A percentile compares a stretch with the other conserved stretches of the same genome.
These are phyloP conservation scores for Tribolium freemani DNA, from an alignment of 2,888 invertebrate species.

Conservation along the genomic window DNA sequence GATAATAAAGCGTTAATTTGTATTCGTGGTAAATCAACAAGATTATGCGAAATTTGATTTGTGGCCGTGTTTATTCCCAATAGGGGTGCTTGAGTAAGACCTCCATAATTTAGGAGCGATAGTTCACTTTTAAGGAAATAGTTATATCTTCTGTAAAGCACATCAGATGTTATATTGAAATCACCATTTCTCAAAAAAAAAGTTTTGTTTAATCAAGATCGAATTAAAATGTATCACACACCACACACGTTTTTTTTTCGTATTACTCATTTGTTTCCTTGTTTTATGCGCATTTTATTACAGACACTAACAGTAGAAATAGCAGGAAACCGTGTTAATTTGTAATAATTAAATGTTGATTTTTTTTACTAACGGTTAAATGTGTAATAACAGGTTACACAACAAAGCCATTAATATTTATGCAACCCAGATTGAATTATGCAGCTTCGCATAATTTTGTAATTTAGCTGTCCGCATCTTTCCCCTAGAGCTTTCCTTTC, in stretches of 20 bases:
- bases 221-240: too few relatives aligned
- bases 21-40: background rate
- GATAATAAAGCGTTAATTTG: background rate
- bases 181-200: too few relatives aligned
- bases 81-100: background rate
- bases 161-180: too few relatives aligned
- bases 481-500: background rate
- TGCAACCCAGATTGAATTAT: background rate
- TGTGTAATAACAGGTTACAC: background rate
- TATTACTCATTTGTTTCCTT: too few relatives aligned
- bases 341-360: too few relatives aligned
- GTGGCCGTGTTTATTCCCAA: background rate
- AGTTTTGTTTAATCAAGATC: too few relatives aligned
- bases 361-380: background rate
- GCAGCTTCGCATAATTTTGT: background rate
- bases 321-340: too few relatives aligned
- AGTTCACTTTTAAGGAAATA: too few relatives aligned
- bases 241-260: too few relatives aligned
- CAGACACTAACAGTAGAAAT: too few relatives aligned
- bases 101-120: background rate
- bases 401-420: background rate
- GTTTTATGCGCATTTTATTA: too few relatives aligned
- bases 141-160: too few relatives aligned
- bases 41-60: slow-evolving; percentile 8
- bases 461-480: background rate